phyloP scores from a whole-genome alignment of 1,140 invertebrate genomes.

The Diabrotica virgifera region DNA sequence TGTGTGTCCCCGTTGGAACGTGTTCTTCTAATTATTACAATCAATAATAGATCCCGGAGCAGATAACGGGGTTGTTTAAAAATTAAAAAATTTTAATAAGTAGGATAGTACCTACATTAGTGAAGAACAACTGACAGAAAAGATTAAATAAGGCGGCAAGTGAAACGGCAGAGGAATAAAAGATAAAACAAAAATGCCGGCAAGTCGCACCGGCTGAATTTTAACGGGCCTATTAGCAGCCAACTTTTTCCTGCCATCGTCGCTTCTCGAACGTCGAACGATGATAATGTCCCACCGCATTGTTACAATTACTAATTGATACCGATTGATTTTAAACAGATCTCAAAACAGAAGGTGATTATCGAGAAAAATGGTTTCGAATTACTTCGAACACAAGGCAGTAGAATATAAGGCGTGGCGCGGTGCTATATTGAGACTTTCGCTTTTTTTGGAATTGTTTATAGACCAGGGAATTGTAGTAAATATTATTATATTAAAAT shows the following conservation, averaged over 20 bases:
- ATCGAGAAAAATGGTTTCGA: slow-evolving; percentile 13
- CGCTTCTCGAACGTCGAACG: not conserved
- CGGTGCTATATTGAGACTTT: slow-evolving; percentile 2
- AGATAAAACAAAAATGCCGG: slow-evolving; percentile 31
- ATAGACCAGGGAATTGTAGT: not conserved
- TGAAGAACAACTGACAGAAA: slow-evolving; percentile 30
- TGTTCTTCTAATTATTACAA: not conserved
- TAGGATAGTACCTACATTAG: slow-evolving; percentile 24
- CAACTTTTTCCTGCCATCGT: slow-evolving; percentile 27
- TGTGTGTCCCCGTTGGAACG: too few species aligned
- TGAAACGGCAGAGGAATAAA: slow-evolving; percentile 28
- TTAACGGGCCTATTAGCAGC: slow-evolving; percentile 34
- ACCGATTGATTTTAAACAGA: slow-evolving; percentile 25
- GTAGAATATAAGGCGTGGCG: not conserved
- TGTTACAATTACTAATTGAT: slow-evolving; percentile 36
- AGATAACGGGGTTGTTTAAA: not conserved
- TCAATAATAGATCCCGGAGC: not conserved
- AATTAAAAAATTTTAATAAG: slow-evolving; percentile 1
- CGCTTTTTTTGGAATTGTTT: not conserved
- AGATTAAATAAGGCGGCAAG: slow-evolving; percentile 34
- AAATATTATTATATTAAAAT: too few species aligned
- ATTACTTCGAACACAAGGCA: not conserved
- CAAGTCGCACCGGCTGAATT: slow-evolving; percentile 32
- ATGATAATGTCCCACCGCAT: slow-evolving; percentile 28
- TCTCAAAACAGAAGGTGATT: slow-evolving; percentile 17